phyloP scores from a whole-genome alignment of 2,888 invertebrate genomes.

The Tachystola acroxantha region DNA sequence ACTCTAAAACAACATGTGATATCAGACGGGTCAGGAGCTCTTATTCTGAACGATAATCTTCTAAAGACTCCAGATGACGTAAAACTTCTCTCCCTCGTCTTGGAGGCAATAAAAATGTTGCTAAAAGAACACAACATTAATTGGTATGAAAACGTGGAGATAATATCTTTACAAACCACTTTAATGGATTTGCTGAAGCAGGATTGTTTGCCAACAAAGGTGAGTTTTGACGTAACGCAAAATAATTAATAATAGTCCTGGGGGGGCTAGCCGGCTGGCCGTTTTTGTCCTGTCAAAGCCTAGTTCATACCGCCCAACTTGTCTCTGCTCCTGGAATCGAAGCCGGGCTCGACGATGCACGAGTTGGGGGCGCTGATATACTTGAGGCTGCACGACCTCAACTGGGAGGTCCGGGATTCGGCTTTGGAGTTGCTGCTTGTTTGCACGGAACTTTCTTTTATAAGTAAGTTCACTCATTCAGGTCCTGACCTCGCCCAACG shows the following conservation, averaged over 20 bases:
- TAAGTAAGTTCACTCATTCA: constrained; percentile 85
- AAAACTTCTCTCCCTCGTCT: constrained; percentile 23
- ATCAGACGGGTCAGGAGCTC: constrained; percentile 22
- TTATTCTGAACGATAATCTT: constrained; percentile 23
- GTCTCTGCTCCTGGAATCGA: constrained; percentile 83
- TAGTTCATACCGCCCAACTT: constrained; percentile 88
- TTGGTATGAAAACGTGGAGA: constrained; percentile 38
- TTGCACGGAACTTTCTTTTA: constrained; percentile 82
- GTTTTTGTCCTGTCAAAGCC: too few relatives aligned
- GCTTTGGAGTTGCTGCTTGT: constrained; percentile 85
- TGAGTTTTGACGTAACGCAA: too few relatives aligned
- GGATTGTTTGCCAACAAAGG: constrained; percentile 26
- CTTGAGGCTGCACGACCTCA: constrained; percentile 82
- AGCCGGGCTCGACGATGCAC: constrained; percentile 80
- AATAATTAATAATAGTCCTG: too few relatives aligned
- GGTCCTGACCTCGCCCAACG: too few relatives aligned
- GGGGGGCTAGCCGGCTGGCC: too few relatives aligned
- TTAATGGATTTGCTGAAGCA: constrained; percentile 32
- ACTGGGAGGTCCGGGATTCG: constrained; percentile 90
- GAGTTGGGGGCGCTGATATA: constrained; percentile 82
- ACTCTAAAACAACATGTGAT: constrained; percentile 27
- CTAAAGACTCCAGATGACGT: constrained; percentile 27
- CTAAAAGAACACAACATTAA: constrained; percentile 33
- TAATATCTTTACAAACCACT: constrained; percentile 29
- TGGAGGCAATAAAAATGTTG: constrained; percentile 33